A percentile compares a stretch with the other conserved stretches of the same genome.
These are phyloP conservation scores for Keiferia lycopersicella DNA, from an alignment of 2,888 invertebrate species.

Conservation along the genomic window DNA sequence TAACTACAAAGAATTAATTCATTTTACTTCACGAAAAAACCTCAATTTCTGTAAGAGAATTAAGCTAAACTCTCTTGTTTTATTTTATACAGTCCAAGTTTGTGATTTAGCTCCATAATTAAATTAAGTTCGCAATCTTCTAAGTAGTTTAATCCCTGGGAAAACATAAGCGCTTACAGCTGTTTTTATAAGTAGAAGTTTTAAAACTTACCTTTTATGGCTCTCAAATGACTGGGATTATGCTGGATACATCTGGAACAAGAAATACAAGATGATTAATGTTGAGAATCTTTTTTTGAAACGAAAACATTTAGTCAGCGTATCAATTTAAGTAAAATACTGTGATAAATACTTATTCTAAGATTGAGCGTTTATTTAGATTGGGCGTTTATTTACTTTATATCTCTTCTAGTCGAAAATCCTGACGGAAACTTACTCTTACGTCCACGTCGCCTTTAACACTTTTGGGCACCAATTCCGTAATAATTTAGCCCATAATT, in stretches of 20 bases:
- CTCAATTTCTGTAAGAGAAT: not conserved
- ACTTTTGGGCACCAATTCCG: too few species aligned
- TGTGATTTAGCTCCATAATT: slow-evolving; percentile 1
- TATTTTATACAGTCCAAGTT: not conserved
- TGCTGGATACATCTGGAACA: slow-evolving; percentile 48
- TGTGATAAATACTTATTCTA: too few species aligned
- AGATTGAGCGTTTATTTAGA: too few species aligned
- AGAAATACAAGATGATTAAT: slow-evolving; percentile 22
- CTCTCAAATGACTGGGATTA: slow-evolving; percentile 28
- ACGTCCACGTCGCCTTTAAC: too few species aligned
- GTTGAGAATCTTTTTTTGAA: not conserved
- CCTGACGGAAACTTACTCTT: too few species aligned
- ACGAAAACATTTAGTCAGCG: not conserved
- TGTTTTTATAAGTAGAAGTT: not conserved
- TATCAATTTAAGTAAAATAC: too few species aligned
- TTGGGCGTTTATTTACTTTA: too few species aligned
- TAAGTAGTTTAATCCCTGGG: not conserved
- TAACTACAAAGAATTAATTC: too few species aligned
- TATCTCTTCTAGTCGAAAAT: too few species aligned
- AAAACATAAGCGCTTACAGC: not conserved
- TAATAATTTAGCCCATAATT: too few species aligned
- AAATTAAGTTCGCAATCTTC: not conserved
- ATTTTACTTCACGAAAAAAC: too few species aligned
- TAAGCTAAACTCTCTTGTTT: slow-evolving; percentile 4
- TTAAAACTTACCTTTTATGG: slow-evolving; percentile 17